Percentiles rank a stretch among this genome's conserved stretches.
phyloP scores from a whole-genome alignment of 2,797 vertebrate genomes.

The Lateolabrax maculatus region DNA sequence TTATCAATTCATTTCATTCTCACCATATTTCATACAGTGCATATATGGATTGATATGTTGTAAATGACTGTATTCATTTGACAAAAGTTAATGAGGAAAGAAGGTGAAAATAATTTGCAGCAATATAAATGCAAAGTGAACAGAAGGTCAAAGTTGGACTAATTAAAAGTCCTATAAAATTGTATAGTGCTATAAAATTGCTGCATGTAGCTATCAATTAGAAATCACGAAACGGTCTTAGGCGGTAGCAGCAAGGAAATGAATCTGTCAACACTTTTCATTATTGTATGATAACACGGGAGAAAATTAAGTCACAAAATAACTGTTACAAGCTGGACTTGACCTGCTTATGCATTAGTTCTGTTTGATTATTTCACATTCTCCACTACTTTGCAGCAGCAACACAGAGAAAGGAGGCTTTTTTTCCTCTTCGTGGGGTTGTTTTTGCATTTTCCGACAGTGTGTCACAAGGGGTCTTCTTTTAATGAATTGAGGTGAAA shows the following conservation, averaged over 20 bases:
- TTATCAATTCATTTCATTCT: conserved; percentile 50
- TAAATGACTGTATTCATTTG: conserved; percentile 72
- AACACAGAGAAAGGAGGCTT: conserved; percentile 9
- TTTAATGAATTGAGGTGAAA: conserved; percentile 71
- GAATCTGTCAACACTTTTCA: conserved; percentile 83
- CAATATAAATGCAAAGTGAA: conserved; percentile 84
- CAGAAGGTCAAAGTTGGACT: conserved; percentile 85
- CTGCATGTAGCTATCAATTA: conserved; percentile 82
- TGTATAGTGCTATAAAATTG: conserved; percentile 73
- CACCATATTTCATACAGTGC: conserved; percentile 41
- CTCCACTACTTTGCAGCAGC: conserved; percentile 21
- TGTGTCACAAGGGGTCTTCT: conserved; percentile 63
- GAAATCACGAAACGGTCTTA: conserved; percentile 78
- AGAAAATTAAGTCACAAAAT: conserved; percentile 78
- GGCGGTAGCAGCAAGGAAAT: conserved; percentile 76
- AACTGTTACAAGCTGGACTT: conserved; percentile 72
- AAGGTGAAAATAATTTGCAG: conserved; percentile 82
- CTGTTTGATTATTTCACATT: conserved; percentile 63
- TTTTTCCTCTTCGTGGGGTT: conserved; percentile 28
- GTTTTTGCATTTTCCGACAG: conserved; percentile 59
- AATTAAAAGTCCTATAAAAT: conserved; percentile 85
- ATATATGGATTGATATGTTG: conserved; percentile 68
- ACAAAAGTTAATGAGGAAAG: conserved; percentile 80
- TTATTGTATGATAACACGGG: conserved; percentile 76
- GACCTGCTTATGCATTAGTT: conserved; percentile 65